phyloP scores from a whole-genome alignment of 2,113 vertebrate species.

The Morone chrysops region DNA sequence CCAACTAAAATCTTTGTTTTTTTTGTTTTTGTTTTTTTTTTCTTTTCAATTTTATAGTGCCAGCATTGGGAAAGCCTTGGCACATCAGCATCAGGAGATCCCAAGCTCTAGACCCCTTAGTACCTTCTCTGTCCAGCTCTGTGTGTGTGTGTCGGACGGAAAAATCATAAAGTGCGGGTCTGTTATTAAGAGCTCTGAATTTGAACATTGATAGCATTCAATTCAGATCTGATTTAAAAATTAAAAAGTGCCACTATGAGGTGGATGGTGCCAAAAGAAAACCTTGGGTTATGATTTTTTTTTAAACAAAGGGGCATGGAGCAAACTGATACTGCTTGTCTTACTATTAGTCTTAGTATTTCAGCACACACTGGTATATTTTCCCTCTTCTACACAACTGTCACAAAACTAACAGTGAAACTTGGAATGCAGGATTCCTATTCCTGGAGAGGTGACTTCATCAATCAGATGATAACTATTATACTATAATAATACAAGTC shows the following conservation, averaged over 20 bases:
- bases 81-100: slow-evolving; percentile 93
- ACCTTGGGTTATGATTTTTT: slow-evolving; percentile 28
- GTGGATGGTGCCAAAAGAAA: slow-evolving; percentile 28
- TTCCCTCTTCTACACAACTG: slow-evolving; percentile 51
- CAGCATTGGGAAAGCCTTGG: slow-evolving; percentile 93
- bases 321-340: slow-evolving; percentile 35
- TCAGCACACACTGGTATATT: slow-evolving; percentile 67
- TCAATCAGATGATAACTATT: slow-evolving; percentile 66
- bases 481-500: slow-evolving; percentile 57
- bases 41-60: slow-evolving; percentile 89
- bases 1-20: slow-evolving; percentile 86
- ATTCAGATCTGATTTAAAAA: slow-evolving; percentile 51
- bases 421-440: slow-evolving; percentile 35
- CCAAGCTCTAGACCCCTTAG: slow-evolving; percentile 87
- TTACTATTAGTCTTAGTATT: slow-evolving; percentile 67
- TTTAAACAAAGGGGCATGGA: slow-evolving; percentile 31
- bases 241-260: slow-evolving; percentile 44
- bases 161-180: slow-evolving; percentile 93
- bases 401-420: slow-evolving; percentile 52
- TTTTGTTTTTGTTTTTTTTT: slow-evolving; percentile 35
- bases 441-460: slow-evolving; percentile 54
- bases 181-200: slow-evolving; percentile 85
- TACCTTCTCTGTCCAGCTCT: slow-evolving; percentile 61
- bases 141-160: slow-evolving; percentile 13
- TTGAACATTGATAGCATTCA: slow-evolving; percentile 41